Base-by-base conservation (phyloP, 2,888 invertebrate species). In the Apotomis turbidana region DNA sequence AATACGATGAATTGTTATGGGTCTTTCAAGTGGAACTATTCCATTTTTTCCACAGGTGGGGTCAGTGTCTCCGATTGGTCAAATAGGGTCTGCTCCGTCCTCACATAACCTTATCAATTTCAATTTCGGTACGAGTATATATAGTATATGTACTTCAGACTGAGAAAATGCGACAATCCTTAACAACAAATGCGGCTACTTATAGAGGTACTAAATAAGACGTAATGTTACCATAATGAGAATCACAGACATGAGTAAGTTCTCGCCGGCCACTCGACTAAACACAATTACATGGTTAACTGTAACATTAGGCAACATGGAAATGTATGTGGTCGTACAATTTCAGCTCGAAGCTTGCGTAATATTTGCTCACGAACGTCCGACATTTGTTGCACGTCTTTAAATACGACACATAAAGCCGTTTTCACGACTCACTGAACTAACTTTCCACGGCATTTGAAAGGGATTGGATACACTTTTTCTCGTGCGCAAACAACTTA, bases 291-390 rank as follows among this genome's bases (percentile, higher is more conserved):
- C 58, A 58, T 38, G 63, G 54, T 51, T 68, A 68, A 68, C 68
- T 51, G 72, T 72, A 71, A 71, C 66, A 54, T 72, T 68, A 41
- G 63, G 68, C 63, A 72, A 68, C 58, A 36, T 27, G 41, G 57
- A 61, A 60, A 59, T 36, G 58, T 36, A 64, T 62, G 58, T 36
- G 59, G 59, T n/a, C 15, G 57, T 70, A 77, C 74, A 77, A 80
- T 80, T 81, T 79, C 81, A 74, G 77, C 52, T 81, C 78, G 74
- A 76, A 74, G 77, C 54, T 81, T 79, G 74, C 76, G 74, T 74
- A 81, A 81, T 73, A 74, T 63, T 63, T 74, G 77, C 78, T 80
- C 68, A 68, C 51, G 63, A 27, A 5, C 41, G 4, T 46, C 58
- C 10, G 49, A 6, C 57, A 49, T 52, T 66, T 49, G 54, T 63